Evolutionary conservation across 2,888 invertebrate species (phyloP), one percentile per base, ranked within the genome.

Genomic region (Apodemia zela): DNA sequence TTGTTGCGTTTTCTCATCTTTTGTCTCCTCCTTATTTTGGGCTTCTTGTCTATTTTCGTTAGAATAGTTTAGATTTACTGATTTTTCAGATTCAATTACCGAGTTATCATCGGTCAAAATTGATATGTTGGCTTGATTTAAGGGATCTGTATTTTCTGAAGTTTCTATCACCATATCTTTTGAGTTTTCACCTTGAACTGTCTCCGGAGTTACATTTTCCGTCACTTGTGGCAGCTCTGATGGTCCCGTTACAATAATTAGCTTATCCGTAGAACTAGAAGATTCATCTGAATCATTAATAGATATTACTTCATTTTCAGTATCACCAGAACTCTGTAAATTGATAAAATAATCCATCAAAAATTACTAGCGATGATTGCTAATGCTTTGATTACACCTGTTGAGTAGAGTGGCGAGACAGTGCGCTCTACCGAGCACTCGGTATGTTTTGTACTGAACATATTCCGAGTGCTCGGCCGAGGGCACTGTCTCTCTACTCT

Each of bases 101-200:
- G 89, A 89, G 67, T 84, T 85, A 72, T 91, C 91, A 68, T 91
- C 90, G 38, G 90, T 89, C 45, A 90, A 70, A 49, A 90, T 69
- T 0, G 91, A 91, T 11, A 79, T 69, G 38, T 82, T 81, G 18
- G 75, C 82, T 72, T 81, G 83, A 63, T 81, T 81, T 29, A 82
- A 69, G 13, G 78, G 77, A 74, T 87, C 81, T n/a, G 63, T 61
- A 62, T 60, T 33, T 2, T 63, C 70, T 62, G 69, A 69, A 29
- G 59, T 25, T 7, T 47, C 63, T 7, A 61, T 63, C 58, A 62
- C 45, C 15, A 60, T 63, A 63, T 65, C 59, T 17, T 54, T 49
- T 49, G 18, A 18, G 18, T 21, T 49, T 49, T 49, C 49, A 18
- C 45, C 42, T 42, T 42, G n/a, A 33, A 33, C 62, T 33, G 18